These are phyloP conservation scores for Ochropacha duplaris DNA, from an alignment of 2,888 invertebrate species.

Conservation along the genomic window DNA sequence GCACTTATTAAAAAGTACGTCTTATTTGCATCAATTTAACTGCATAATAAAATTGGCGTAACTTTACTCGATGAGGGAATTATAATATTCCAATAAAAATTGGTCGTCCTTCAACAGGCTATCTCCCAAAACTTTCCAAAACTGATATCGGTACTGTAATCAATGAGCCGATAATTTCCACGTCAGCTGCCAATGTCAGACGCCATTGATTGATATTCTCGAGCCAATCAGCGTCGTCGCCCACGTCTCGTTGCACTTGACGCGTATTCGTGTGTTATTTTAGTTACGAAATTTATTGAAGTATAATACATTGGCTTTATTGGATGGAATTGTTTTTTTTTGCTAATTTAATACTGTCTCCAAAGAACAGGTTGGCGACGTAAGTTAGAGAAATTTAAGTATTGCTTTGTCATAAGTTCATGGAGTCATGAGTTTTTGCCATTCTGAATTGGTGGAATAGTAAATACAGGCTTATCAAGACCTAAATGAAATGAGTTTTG, in stretches of 20 bases:
- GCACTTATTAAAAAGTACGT: too few species aligned
- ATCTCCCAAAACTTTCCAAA: background rate
- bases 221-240: conserved; percentile 1
- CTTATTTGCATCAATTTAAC: too few species aligned
- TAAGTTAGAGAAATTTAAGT: too few species aligned
- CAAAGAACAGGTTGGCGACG: too few species aligned
- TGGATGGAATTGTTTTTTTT: background rate
- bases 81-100: background rate
- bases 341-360: too few species aligned
- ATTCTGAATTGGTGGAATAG: too few species aligned
- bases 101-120: background rate
- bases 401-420: too few species aligned
- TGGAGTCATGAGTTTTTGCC: too few species aligned
- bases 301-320: background rate
- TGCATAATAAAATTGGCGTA: too few species aligned
- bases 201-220: background rate
- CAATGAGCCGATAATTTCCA: background rate
- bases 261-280: background rate
- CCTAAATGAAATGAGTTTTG: too few species aligned
- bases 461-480: too few species aligned
- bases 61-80: too few species aligned
- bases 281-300: background rate
- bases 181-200: background rate
- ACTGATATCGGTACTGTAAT: background rate
- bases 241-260: background rate